Evolutionary conservation across 2,113 vertebrate genomes (phyloP).

Genomic region (Candoia aspera): DNA sequence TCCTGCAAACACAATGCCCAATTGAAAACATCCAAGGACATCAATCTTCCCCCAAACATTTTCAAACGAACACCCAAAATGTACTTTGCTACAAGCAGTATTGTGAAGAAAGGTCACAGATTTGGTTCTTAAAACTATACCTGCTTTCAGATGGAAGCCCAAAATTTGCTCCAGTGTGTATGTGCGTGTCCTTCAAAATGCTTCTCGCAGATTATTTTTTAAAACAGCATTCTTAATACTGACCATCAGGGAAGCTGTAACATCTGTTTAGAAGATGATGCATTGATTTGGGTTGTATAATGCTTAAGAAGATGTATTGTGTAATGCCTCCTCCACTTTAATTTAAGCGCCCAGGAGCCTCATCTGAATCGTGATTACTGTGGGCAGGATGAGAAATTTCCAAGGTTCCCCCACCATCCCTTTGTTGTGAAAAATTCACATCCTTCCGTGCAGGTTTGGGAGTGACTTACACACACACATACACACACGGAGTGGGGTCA

Average conservation of each 20-base stretch:
- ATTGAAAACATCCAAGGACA: constrained; percentile 26
- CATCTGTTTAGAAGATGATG: not conserved
- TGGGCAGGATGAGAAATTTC: not conserved
- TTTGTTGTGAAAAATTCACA: not conserved
- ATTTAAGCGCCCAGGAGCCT: not conserved
- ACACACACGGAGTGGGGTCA: not conserved
- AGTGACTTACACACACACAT: not conserved
- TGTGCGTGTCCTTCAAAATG: not conserved
- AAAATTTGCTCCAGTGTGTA: not conserved
- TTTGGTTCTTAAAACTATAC: not conserved
- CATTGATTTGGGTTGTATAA: not conserved
- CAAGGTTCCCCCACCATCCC: not conserved
- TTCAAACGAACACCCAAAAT: constrained; percentile 4
- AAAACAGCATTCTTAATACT: not conserved
- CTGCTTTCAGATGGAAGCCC: not conserved
- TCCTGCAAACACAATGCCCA: constrained; percentile 16
- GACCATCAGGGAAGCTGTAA: not conserved
- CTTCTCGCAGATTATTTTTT: not conserved
- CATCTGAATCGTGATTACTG: not conserved
- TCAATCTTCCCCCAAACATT: constrained; percentile 5
- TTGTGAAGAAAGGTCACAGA: not conserved
- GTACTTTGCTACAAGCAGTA: not conserved
- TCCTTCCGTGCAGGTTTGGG: not conserved
- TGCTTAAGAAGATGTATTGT: not conserved
- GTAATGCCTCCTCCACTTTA: not conserved